Evolutionary conservation across 2,113 vertebrate genomes (phyloP).

Genomic region (Regulus satrapa): DNA sequence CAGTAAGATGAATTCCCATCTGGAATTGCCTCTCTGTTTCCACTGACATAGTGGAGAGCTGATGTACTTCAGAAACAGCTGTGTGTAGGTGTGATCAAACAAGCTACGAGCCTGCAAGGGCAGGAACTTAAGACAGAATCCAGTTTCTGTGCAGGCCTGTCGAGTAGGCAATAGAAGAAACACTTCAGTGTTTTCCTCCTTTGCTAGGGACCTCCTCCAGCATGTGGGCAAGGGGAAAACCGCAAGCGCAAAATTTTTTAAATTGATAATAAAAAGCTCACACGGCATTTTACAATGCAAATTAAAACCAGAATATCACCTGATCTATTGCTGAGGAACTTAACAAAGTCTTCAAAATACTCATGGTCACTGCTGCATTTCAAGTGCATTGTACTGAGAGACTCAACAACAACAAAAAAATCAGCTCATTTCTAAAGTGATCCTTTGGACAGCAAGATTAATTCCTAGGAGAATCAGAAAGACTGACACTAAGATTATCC

Average conservation of each 20-base stretch:
- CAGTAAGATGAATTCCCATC: background rate
- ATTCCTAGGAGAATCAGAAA: background rate
- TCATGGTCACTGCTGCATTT: background rate
- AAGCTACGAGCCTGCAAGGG: accelerated
- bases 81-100: accelerated
- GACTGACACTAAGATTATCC: background rate
- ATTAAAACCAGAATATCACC: background rate
- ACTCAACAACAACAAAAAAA: background rate
- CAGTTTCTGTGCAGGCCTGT: background rate
- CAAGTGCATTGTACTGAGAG: background rate
- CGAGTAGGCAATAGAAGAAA: background rate
- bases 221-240: background rate
- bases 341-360: background rate
- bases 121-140: background rate
- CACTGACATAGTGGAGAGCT: background rate
- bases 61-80: background rate
- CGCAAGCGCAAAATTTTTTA: too few relatives aligned
- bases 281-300: background rate
- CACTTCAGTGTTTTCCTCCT: background rate
- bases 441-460: background rate
- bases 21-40: background rate
- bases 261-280: background rate
- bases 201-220: background rate
- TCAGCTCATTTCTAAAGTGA: background rate
- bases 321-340: background rate